Base-by-base conservation (phyloP, 2,888 invertebrate species). In the Dynastes hyllus region DNA sequence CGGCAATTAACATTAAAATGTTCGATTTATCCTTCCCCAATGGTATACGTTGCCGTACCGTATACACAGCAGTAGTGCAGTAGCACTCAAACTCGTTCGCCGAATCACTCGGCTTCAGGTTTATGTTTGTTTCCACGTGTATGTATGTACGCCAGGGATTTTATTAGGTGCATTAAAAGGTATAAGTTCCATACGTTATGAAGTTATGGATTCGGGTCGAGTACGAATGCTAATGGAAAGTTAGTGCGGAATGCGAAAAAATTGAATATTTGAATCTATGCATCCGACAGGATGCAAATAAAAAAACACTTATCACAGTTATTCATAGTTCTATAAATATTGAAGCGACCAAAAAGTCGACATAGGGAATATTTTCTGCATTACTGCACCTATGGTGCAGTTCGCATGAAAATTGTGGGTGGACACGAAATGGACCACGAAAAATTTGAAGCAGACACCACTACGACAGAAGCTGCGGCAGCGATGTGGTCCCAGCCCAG, bases 1-100 rank as follows among this genome's bases (percentile, higher is more conserved):
- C 73, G 73, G 61, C 45, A 45, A 75, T 75, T 75, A 45, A 75
- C 45, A 75, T 75, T 75, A 75, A 75, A 75, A 75, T 50, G 73
- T 61, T 75, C 61, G 73, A 75, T 75, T 61, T 75, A 40, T 50
- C 37, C 50, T 45, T 37, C 22, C 45, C 61, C 29, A 51, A 22
- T 45, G 40, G 27, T 51, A 13, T 40, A 75, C 61, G 32, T 16
- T 66, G 4, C 40, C 16, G 8, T 8, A 8, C 16, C 40, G 66
- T 66, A 8, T 55, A 13, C 16, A 22, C 22, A 55, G 6, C 22
- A 55, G 1, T 55, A 55, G 16, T 16, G 66, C 9, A 37, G 5
- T 2, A 5, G 5, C 32, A 40, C 9, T 13, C 37, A n/a, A n/a
- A n/a, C 66, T n/a, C n/a, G 13, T 32, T 16, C 37, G 32, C 4